Evolutionary conservation across 2,113 vertebrate species (phyloP).

Genomic region (Tringa solitaria): DNA sequence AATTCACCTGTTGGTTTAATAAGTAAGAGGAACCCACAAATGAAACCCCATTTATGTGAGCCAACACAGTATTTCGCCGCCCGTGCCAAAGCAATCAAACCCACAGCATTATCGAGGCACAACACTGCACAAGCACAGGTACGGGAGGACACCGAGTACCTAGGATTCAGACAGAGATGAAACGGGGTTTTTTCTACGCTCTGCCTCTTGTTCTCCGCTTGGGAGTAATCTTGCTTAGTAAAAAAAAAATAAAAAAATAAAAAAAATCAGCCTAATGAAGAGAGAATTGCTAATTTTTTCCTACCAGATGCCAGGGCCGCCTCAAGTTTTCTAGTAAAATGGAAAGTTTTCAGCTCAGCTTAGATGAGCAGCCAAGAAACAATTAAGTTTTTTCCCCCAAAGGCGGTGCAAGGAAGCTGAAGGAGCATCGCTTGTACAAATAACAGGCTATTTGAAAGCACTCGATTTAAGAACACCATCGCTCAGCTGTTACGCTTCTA

Average conservation of each 20-base stretch:
- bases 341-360: background rate
- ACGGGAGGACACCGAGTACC: accelerated
- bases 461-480: accelerated
- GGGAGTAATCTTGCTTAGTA: background rate
- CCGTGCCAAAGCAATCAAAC: background rate
- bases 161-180: accelerated
- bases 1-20: background rate
- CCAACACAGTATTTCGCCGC: accelerated
- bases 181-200: background rate
- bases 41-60: background rate
- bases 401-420: accelerated
- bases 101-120: accelerated
- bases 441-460: accelerated
- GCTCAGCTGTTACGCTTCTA: accelerated
- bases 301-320: background rate
- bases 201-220: background rate
- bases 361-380: background rate
- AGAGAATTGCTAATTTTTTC: background rate
- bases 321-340: background rate
- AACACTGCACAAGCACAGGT: accelerated
- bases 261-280: background rate
- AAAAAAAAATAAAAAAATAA: background rate
- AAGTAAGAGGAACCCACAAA: background rate
- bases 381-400: background rate
- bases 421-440: background rate